These are phyloP conservation scores for Metridium senile DNA, from an alignment of 92 coral and sea anemone genomes.

Conservation along the genomic window DNA sequence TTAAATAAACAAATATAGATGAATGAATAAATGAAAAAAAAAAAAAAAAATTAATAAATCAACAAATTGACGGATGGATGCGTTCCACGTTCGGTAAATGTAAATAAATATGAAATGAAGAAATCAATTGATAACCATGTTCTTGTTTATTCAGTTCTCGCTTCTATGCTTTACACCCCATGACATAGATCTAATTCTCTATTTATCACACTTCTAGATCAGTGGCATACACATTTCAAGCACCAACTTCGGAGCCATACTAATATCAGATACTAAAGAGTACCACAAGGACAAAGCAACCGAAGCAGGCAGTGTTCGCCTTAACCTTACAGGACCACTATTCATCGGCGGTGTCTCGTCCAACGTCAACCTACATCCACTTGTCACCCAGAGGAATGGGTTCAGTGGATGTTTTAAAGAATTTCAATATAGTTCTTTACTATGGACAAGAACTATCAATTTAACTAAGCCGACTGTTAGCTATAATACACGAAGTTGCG, in stretches of 20 bases:
- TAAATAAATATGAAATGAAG: not conserved
- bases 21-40: not conserved
- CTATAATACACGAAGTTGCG: conserved; percentile 42
- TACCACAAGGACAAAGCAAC: conserved; percentile 51
- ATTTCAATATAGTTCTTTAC: not conserved
- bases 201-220: conserved; percentile 31
- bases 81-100: not conserved
- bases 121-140: no score
- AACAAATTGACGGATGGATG: not conserved
- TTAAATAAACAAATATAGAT: no score
- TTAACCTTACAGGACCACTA: conserved; percentile 56
- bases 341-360: conserved; percentile 84
- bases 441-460: conserved; percentile 1
- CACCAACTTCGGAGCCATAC: conserved; percentile 60
- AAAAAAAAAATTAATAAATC: not conserved
- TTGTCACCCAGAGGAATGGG: conserved; percentile 55
- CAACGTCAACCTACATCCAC: conserved; percentile 57
- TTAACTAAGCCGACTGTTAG: conserved; percentile 39
- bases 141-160: not conserved
- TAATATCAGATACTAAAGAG: conserved; percentile 51
- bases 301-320: not conserved
- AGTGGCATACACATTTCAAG: conserved; percentile 47
- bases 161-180: not conserved
- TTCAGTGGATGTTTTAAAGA: conserved; percentile 57
- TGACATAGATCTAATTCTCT: not conserved